Conservation (phyloP, 2,888 invertebrate genomes). For the Cantharis flavilabris region DNA sequence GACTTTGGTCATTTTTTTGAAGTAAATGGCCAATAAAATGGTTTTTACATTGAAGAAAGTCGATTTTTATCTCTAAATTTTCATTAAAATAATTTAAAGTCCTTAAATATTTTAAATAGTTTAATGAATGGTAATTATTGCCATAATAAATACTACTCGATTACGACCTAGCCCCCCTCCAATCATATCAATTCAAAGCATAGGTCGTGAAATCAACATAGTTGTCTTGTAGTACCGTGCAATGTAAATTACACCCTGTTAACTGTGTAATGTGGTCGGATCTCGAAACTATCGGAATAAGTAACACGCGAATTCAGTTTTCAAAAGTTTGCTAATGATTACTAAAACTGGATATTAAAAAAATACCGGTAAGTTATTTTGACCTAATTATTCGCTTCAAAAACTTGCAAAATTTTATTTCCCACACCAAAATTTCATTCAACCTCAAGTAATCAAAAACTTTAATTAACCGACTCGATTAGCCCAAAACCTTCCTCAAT, state of each 20-base stretch:
- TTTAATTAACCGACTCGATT: background rate
- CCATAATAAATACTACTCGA: background rate
- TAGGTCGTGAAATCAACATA: slow-evolving; percentile 24
- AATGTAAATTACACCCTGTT: slow-evolving; percentile 35
- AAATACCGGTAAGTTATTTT: slow-evolving; percentile 4
- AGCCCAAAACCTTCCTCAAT: background rate
- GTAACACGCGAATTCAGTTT: slow-evolving; percentile 24
- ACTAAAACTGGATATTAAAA: slow-evolving; percentile 4
- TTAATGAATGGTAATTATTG: background rate
- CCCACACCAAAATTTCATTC: background rate
- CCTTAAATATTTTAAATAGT: background rate
- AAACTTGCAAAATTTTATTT: background rate
- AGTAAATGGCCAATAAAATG: background rate
- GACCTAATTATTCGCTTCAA: background rate
- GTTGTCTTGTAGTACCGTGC: slow-evolving; percentile 27
- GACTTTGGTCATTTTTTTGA: background rate
- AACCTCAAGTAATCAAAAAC: background rate
- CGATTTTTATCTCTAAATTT: background rate
- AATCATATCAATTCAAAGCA: slow-evolving; percentile 33
- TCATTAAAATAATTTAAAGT: background rate
- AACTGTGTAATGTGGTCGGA: slow-evolving; percentile 33
- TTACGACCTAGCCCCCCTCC: slow-evolving; percentile 34
- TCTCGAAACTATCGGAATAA: slow-evolving; percentile 8
- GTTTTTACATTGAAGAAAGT: background rate
- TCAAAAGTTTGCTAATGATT: slow-evolving; percentile 18